A percentile compares a stretch with the other conserved stretches of the same genome.
phyloP scores from a whole-genome alignment of 2,113 vertebrate species.

The Microcebus tavaratra region DNA sequence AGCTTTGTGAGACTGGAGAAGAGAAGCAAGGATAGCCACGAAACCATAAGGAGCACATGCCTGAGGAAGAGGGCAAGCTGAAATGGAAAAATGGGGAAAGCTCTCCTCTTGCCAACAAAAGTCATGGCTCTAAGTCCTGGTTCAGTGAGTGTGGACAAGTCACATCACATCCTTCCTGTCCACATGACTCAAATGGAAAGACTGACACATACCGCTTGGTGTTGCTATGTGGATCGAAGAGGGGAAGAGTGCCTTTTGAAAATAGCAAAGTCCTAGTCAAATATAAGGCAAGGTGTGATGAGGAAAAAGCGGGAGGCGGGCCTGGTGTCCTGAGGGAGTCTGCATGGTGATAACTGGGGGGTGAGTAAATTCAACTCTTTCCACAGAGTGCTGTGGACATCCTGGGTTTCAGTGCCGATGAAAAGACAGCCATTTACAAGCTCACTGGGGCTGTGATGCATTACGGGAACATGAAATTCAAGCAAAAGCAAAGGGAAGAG shows the following conservation, averaged over 20 bases:
- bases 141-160: neutral
- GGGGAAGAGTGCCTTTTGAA: neutral
- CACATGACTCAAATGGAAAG: neutral
- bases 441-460: constrained; percentile 92
- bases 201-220: neutral
- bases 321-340: neutral
- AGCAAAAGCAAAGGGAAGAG: constrained; percentile 91
- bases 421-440: constrained; percentile 91
- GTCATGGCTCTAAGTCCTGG: neutral
- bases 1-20: neutral
- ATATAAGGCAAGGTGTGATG: neutral
- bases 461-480: constrained; percentile 92
- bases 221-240: neutral
- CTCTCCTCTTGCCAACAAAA: neutral
- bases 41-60: neutral
- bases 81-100: neutral
- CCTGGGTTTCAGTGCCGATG: constrained; percentile 88
- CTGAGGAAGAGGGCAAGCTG: neutral
- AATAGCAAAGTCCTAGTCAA: neutral
- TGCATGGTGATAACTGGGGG: neutral
- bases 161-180: neutral
- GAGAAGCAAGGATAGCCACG: neutral
- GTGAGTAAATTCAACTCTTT: constrained; percentile 37
- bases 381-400: constrained; percentile 88
- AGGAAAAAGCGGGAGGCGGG: neutral